Evolutionary conservation across 2,888 invertebrate genomes (phyloP), one percentile per base, ranked within the genome.

Genomic region (Oxystoma pomonae): DNA sequence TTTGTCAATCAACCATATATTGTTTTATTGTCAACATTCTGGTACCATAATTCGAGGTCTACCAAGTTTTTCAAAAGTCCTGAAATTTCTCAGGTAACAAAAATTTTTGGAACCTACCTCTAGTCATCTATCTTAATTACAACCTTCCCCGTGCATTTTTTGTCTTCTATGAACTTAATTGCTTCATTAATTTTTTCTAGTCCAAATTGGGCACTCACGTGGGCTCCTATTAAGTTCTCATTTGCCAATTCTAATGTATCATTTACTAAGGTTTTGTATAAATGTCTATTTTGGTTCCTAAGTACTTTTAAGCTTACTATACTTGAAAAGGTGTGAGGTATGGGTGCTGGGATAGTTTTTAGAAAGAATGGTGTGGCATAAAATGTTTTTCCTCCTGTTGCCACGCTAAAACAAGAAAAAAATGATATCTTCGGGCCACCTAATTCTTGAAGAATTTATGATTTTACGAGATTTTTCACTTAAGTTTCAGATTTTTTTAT

Each of bases 121-220:
- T 65, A 72, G 59, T 74, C 72, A 59, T 76, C 71, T 55, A 81
- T 71, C 65, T 79, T 74, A 53, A 83, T 78, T 17, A 86, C 74
- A 63, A 88, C 84, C 81, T 89, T 89, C 62, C 87, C 88, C 57
- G 84, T 83, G 64, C 83, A 83, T 75, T 85, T 85, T 69, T 83
- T 81, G 21, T 84, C 82, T 62, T 81, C 77, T 58, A 87, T 80
- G 71, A 81, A 83, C 70, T 83, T 78, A 19, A 87, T 77, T 0
- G 88, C 89, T 64, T 86, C 82, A 73, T 88, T 87, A 7, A 87
- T 81, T 72, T 87, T 78, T 35, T 83, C 77, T 57, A 89, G 77
- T 22, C 82, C 78, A 73, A 84, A 86, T 59, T 78, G 81, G 61
- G 84, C 79, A 50, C 85, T 84, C 56, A 84, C 78, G 68, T 83